A percentile compares a stretch with the other conserved stretches of the same genome.
These are phyloP conservation scores for Drosophila acutilabella DNA, from an alignment of 2,888 invertebrate species.

Conservation along the genomic window DNA sequence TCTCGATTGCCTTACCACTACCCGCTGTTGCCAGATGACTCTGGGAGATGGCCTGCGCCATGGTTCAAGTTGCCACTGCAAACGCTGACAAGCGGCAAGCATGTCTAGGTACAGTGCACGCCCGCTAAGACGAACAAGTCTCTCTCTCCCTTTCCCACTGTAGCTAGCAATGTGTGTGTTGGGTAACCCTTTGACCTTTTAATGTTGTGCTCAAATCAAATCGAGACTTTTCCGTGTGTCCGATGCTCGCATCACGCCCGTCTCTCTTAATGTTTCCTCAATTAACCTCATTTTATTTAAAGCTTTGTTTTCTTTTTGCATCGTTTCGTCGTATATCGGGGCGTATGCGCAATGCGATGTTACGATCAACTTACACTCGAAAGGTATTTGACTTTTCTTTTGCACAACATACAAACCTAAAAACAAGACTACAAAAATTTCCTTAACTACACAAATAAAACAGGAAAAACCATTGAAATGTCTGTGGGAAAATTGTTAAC, in stretches of 20 bases:
- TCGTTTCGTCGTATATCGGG: constrained; percentile 33
- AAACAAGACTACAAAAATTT: constrained; percentile 47
- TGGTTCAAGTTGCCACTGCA: constrained; percentile 78
- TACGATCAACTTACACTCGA: constrained; percentile 16
- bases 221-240: constrained; percentile 57
- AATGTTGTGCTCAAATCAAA: constrained; percentile 79
- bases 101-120: constrained; percentile 56
- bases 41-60: constrained; percentile 68
- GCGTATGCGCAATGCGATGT: constrained; percentile 77
- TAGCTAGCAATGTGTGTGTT: background rate
- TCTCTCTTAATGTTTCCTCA: constrained; percentile 74
- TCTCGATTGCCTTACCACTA: constrained; percentile 7
- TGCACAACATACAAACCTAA: background rate
- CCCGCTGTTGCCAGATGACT: constrained; percentile 56
- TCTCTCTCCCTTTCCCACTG: background rate
- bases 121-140: constrained; percentile 51
- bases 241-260: constrained; percentile 80
- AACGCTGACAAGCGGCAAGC: constrained; percentile 67
- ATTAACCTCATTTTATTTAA: constrained; percentile 69
- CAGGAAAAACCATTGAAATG: constrained; percentile 45
- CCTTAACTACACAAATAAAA: constrained; percentile 4
- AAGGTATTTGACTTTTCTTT: constrained; percentile 29
- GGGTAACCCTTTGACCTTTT: constrained; percentile 70
- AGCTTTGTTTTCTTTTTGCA: constrained; percentile 11
- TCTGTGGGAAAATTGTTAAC: constrained; percentile 25